phyloP scores from a whole-genome alignment of 2,113 vertebrate genomes.

The Sula dactylatra region DNA sequence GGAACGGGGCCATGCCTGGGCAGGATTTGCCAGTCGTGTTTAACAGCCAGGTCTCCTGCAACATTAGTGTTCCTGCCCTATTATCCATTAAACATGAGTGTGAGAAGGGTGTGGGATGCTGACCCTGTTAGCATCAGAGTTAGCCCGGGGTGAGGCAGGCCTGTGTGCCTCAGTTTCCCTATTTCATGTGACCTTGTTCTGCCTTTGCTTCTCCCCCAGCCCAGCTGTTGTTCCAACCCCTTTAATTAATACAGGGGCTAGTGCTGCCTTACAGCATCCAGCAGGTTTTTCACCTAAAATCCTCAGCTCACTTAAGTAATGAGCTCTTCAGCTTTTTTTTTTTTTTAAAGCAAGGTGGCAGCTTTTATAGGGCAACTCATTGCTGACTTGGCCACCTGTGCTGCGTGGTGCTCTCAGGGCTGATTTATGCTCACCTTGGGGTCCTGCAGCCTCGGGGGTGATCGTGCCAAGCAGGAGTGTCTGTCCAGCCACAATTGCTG shows the following conservation, averaged over 20 bases:
- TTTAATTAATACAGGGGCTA: not conserved
- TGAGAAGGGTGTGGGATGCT: not conserved
- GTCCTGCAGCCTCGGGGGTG: not conserved
- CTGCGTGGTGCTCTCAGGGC: not conserved
- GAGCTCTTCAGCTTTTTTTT: not conserved
- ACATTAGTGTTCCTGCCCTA: accelerated
- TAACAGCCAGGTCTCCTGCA: not conserved
- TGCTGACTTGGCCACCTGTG: not conserved
- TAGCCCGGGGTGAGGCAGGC: not conserved
- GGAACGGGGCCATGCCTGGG: not conserved
- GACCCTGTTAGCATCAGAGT: not conserved
- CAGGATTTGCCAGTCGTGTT: accelerated
- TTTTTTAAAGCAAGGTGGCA: not conserved
- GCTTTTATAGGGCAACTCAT: not conserved
- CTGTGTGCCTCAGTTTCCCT: not conserved
- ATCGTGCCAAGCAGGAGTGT: not conserved
- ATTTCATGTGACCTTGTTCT: not conserved
- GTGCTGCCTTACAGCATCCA: not conserved
- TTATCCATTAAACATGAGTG: not conserved
- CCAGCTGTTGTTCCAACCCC: not conserved
- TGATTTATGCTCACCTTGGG: not conserved
- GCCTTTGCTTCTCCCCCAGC: not conserved
- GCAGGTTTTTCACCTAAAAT: not conserved
- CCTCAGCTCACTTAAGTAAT: not conserved
- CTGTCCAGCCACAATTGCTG: not conserved